These are phyloP conservation scores for Tenthredo scrophulariae DNA, from an alignment of 2,888 invertebrate genomes.

Conservation along the genomic window DNA sequence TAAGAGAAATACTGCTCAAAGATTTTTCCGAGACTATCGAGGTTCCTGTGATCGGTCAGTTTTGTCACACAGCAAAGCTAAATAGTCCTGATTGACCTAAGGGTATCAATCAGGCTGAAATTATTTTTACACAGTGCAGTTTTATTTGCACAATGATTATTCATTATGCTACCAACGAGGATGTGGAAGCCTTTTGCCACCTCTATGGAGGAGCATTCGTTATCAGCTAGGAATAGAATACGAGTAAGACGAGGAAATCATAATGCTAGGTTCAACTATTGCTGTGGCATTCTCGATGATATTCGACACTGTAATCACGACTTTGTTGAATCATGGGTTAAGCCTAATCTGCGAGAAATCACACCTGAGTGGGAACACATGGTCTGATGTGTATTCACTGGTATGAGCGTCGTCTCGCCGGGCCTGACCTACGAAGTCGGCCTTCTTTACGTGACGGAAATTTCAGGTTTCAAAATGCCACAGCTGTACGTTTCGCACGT, in stretches of 20 bases:
- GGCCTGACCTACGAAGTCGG: slow-evolving; percentile 61
- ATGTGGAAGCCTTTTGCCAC: slow-evolving; percentile 74
- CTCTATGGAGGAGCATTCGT: slow-evolving; percentile 64
- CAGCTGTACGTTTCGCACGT: slow-evolving; percentile 63
- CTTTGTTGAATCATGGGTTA: slow-evolving; percentile 61
- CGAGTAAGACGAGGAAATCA: neutral
- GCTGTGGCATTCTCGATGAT: slow-evolving; percentile 61
- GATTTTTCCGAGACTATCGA: slow-evolving; percentile 67
- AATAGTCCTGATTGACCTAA: slow-evolving; percentile 44
- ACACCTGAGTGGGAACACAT: slow-evolving; percentile 54
- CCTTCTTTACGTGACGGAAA: slow-evolving; percentile 70
- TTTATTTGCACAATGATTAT: slow-evolving; percentile 78
- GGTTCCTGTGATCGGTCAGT: slow-evolving; percentile 60
- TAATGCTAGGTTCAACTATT: no score
- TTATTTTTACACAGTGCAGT: slow-evolving; percentile 80
- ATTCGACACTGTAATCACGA: slow-evolving; percentile 61
- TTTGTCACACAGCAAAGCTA: slow-evolving; percentile 59
- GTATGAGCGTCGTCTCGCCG: slow-evolving; percentile 62
- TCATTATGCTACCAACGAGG: slow-evolving; percentile 74
- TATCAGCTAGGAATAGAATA: slow-evolving; percentile 58
- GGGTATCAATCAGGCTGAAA: slow-evolving; percentile 79
- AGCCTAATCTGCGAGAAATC: slow-evolving; percentile 63
- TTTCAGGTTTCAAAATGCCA: slow-evolving; percentile 68
- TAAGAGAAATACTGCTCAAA: slow-evolving; percentile 56
- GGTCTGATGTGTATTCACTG: slow-evolving; percentile 37